Conservation (phyloP, 2,113 vertebrate species). For the Choloepus hoffmanni region DNA sequence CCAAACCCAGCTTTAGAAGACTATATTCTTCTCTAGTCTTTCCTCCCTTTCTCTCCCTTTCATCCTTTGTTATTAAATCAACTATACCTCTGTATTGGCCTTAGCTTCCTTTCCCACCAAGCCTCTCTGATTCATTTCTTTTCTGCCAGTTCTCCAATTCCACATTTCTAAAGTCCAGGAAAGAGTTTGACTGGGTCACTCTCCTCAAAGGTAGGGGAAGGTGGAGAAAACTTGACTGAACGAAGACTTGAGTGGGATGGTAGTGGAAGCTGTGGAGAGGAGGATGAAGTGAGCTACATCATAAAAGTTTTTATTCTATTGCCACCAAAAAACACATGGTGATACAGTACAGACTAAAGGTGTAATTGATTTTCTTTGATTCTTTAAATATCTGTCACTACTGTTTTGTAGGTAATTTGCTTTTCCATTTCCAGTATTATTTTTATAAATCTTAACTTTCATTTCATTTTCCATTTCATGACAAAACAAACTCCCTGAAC, state of each 20-base stretch:
- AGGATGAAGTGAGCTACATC: neutral
- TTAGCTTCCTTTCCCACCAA: neutral
- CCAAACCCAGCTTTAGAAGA: neutral
- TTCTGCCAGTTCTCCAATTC: neutral
- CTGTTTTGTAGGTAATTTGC: neutral
- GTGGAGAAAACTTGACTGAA: neutral
- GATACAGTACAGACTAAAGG: neutral
- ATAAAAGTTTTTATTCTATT: neutral
- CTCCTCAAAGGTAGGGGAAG: neutral
- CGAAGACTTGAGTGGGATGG: neutral
- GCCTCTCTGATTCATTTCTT: neutral
- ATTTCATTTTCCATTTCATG: neutral
- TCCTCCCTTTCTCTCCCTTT: neutral
- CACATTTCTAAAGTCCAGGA: neutral
- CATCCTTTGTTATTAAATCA: neutral
- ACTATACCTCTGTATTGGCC: accelerated
- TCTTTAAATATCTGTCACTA: neutral
- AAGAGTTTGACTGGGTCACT: neutral
- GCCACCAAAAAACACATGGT: neutral
- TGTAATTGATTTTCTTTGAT: neutral
- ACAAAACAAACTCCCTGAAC: neutral
- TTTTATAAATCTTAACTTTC: conserved; percentile 13
- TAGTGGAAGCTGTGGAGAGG: neutral
- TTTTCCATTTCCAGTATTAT: neutral
- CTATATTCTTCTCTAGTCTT: neutral